Conservation (phyloP, 2,888 invertebrate genomes). For the Strigamia crassipes region DNA sequence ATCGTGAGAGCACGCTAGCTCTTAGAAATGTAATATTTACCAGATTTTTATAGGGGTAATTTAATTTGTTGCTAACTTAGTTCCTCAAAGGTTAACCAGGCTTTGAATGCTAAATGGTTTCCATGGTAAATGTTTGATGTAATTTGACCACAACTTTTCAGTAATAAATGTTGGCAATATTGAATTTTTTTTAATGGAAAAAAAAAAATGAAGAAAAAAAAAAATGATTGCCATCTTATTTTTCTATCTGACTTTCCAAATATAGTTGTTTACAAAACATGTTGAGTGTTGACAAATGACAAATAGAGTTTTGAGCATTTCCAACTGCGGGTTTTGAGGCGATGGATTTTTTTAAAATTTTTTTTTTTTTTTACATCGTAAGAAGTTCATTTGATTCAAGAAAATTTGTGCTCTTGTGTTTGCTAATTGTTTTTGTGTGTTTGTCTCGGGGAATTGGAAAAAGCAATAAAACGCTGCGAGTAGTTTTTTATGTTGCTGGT, state of each 20-base stretch:
- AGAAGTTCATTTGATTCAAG: not conserved
- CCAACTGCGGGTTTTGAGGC: not conserved
- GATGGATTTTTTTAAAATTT: not conserved
- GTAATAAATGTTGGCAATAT: no score
- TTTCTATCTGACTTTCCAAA: not conserved
- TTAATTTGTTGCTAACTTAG: no score
- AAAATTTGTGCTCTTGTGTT: not conserved
- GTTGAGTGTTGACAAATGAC: not conserved
- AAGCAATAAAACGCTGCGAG: not conserved
- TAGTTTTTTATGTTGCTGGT: constrained; percentile 18
- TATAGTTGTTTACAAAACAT: not conserved
- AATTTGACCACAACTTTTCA: no score
- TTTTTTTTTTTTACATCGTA: not conserved
- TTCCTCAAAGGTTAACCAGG: no score
- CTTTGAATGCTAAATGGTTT: no score
- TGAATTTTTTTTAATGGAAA: no score
- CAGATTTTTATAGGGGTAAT: no score
- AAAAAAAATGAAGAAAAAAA: no score
- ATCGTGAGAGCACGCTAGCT: no score
- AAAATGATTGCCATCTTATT: not conserved
- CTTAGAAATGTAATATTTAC: no score
- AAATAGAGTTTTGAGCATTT: not conserved
- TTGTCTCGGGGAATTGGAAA: not conserved
- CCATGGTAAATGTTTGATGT: no score
- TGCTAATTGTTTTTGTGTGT: not conserved